Conservation (phyloP, 2,888 invertebrate genomes). For the Drosophila neonasuta region DNA sequence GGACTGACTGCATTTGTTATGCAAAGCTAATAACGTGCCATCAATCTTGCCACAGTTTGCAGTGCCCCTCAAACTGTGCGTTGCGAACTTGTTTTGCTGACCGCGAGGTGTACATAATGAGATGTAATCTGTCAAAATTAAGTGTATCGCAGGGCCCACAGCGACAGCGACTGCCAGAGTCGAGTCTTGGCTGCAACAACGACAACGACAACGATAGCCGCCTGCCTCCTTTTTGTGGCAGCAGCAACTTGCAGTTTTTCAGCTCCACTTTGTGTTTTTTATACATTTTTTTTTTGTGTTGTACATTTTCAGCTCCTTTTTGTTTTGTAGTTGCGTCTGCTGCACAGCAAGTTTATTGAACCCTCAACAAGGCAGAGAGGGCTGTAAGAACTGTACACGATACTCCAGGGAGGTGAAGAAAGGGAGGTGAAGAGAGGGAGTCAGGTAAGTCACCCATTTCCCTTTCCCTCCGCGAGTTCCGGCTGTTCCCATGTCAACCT, state of each 20-base stretch:
- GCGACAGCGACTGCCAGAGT: conserved; percentile 26
- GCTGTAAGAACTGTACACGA: conserved; percentile 32
- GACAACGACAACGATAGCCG: no score
- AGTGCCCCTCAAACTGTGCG: conserved; percentile 56
- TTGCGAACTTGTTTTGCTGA: conserved; percentile 59
- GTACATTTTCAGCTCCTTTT: conserved; percentile 24
- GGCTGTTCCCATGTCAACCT: conserved; percentile 70
- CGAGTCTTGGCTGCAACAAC: no score
- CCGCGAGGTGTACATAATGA: conserved; percentile 80
- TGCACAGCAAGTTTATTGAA: conserved; percentile 65
- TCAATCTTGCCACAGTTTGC: conserved; percentile 62
- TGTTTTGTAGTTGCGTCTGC: conserved; percentile 32
- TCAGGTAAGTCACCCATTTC: conserved; percentile 32
- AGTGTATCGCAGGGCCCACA: conserved; percentile 69
- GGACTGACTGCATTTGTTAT: conserved; percentile 44
- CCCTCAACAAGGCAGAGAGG: conserved; percentile 45
- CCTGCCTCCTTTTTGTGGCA: conserved; percentile 19
- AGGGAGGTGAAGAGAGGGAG: background rate
- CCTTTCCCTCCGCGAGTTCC: conserved; percentile 19
- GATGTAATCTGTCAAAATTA: conserved; percentile 81
- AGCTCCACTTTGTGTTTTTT: conserved; percentile 32
- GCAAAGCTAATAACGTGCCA: conserved; percentile 69
- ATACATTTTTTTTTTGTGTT: conserved; percentile 6
- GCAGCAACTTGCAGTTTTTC: conserved; percentile 25
- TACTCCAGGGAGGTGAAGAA: background rate